phyloP scores from a whole-genome alignment of 53 echinoderm and acorn worm genomes.

The Holothuria scabra region DNA sequence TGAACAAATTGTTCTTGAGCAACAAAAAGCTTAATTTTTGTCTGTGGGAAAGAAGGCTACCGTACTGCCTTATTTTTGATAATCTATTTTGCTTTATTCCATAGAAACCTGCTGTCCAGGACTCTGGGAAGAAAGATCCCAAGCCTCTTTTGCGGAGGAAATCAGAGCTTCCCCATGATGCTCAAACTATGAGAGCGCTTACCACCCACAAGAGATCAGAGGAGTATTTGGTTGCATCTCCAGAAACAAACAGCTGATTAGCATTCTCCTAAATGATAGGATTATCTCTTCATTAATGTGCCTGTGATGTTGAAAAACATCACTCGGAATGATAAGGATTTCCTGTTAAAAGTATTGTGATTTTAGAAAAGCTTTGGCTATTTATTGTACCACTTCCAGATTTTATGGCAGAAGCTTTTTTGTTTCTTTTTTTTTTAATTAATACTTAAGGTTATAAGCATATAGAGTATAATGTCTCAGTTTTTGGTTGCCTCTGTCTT shows the following conservation, averaged over 20 bases:
- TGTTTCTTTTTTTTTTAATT: conserved; percentile 12
- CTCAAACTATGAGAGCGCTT: conserved; percentile 77
- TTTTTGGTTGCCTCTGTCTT: no score
- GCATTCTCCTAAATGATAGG: not conserved
- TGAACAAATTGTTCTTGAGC: no score
- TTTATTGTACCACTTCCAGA: conserved; percentile 48
- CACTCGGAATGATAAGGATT: conserved; percentile 1
- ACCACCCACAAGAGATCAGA: conserved; percentile 89
- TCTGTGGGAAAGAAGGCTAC: no score
- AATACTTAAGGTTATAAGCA: not conserved
- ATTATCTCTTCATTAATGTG: conserved; percentile 25
- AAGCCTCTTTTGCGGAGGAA: conserved; percentile 93
- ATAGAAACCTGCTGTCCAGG: conserved; percentile 49
- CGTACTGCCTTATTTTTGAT: no score
- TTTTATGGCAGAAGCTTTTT: conserved; percentile 53
- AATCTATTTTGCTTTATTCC: not conserved
- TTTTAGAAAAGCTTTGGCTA: conserved; percentile 50
- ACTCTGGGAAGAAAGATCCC: conserved; percentile 63
- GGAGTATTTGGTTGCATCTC: conserved; percentile 79
- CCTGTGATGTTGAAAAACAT: conserved; percentile 21
- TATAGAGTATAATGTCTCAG: not conserved
- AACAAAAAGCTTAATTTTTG: no score
- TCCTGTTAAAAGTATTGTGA: conserved; percentile 14
- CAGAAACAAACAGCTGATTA: conserved; percentile 82
- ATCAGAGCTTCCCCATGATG: conserved; percentile 97